A percentile compares a stretch with the other conserved stretches of the same genome.
These are phyloP conservation scores for Umimayanthus kanabou DNA, from an alignment of 92 coral and sea anemone genomes.

Conservation along the genomic window DNA sequence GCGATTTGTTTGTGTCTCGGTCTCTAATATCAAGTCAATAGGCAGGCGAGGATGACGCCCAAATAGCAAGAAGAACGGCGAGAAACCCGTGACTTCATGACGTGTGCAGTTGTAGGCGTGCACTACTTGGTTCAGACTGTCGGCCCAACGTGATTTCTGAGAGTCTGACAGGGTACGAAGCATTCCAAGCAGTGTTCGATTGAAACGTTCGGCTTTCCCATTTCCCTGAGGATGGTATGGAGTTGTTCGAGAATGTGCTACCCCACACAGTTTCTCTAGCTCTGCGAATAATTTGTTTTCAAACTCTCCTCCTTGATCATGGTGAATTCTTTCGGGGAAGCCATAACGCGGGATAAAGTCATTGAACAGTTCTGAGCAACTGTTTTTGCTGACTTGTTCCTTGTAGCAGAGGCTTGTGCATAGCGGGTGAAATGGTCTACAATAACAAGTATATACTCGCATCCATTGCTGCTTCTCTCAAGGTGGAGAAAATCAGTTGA, in stretches of 20 bases:
- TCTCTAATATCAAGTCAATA: conserved; percentile 16
- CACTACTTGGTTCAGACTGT: conserved; percentile 41
- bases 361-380: conserved; percentile 57
- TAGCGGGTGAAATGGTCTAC: too few relatives aligned
- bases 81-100: conserved; percentile 59
- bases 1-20: conserved; percentile 1
- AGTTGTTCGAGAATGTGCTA: conserved; percentile 57
- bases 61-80: conserved; percentile 51
- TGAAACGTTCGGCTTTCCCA: too few relatives aligned
- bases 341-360: conserved; percentile 54
- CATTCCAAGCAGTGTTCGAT: conserved; percentile 47
- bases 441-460: too few relatives aligned
- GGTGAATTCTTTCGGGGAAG: conserved; percentile 58
- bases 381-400: conserved; percentile 41
- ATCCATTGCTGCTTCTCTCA: conserved; percentile 24
- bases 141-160: conserved; percentile 51
- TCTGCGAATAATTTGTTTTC: conserved; percentile 29
- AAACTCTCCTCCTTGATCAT: too few relatives aligned
- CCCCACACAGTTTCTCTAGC: conserved; percentile 53
- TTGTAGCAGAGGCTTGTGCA: too few relatives aligned
- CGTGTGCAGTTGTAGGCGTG: conserved; percentile 57
- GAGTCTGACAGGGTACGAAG: conserved; percentile 50
- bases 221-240: conserved; percentile 55
- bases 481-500: conserved; percentile 9
- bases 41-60: conserved; percentile 55